Conservation (phyloP, 2,797 vertebrate species). For the Schizopygopsis malacanthus region DNA sequence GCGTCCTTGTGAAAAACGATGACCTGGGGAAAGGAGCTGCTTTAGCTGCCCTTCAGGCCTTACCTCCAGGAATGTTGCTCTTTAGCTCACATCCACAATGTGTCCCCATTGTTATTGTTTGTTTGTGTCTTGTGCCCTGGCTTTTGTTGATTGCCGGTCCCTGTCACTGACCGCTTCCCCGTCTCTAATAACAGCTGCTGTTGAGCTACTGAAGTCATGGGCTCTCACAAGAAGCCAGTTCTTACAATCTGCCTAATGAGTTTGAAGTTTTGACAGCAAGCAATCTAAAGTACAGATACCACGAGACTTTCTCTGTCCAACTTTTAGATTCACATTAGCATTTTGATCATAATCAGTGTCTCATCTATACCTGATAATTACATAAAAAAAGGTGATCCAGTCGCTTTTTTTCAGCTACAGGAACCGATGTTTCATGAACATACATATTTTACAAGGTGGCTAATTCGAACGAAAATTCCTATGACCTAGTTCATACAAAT, state of each 20-base stretch:
- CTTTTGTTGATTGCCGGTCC: conserved; percentile 41
- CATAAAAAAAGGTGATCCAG: no score
- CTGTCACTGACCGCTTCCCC: conserved; percentile 24
- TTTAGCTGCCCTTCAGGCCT: conserved; percentile 52
- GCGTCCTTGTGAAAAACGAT: conserved; percentile 59
- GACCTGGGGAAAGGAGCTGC: conserved; percentile 60
- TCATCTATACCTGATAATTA: neutral
- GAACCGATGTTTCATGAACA: no score
- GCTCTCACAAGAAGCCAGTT: neutral
- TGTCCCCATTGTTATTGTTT: conserved; percentile 54
- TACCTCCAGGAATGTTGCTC: conserved; percentile 61
- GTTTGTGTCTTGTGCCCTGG: conserved; percentile 52
- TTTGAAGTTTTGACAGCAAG: neutral
- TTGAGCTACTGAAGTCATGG: conserved; percentile 15
- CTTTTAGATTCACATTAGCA: neutral
- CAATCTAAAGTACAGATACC: neutral
- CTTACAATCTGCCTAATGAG: neutral
- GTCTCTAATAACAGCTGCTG: neutral
- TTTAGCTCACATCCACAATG: conserved; percentile 54
- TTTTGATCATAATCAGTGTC: neutral
- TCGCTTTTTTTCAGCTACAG: no score
- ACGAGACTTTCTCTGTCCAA: neutral
- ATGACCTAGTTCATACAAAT: no score
- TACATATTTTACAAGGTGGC: no score
- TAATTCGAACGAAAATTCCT: no score